Percentiles rank a stretch among this genome's conserved stretches.
phyloP scores from a whole-genome alignment of 2,797 vertebrate genomes.

The Myiotriccus ornatus region DNA sequence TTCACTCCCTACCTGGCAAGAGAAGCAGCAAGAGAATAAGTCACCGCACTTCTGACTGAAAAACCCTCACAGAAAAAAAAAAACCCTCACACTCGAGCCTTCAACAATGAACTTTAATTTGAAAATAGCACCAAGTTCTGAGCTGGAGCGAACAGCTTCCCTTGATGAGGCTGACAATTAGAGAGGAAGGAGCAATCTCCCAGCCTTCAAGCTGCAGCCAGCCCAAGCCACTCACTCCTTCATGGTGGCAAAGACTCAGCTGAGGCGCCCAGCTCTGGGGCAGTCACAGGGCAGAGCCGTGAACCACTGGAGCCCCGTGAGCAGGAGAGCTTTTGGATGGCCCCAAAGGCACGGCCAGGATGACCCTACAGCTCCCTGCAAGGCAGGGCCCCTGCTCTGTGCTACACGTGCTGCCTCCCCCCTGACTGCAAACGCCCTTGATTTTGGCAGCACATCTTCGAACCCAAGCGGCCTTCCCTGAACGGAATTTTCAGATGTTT shows the following conservation, averaged over 20 bases:
- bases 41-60: not conserved
- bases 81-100: not conserved
- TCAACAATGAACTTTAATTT: slow-evolving; percentile 40
- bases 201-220: not conserved
- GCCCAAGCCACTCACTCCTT: rapidly evolving
- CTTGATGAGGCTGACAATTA: not conserved
- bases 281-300: rapidly evolving
- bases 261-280: rapidly evolving
- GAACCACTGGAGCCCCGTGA: not conserved
- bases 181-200: not conserved
- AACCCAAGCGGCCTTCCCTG: not conserved
- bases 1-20: slow-evolving; percentile 19
- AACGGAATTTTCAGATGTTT: not conserved
- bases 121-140: slow-evolving; percentile 18
- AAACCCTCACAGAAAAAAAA: slow-evolving; percentile 8
- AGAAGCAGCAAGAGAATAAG: not conserved
- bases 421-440: not conserved
- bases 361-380: rapidly evolving
- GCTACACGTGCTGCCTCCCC: not conserved
- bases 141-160: not conserved
- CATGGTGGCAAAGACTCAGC: not conserved
- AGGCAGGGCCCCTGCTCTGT: not conserved
- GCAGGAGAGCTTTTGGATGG: not conserved
- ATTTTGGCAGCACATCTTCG: not conserved
- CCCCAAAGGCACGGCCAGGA: rapidly evolving